Evolutionary conservation across 1,140 invertebrate genomes (phyloP).

Genomic region (Marisa cornuarietis): DNA sequence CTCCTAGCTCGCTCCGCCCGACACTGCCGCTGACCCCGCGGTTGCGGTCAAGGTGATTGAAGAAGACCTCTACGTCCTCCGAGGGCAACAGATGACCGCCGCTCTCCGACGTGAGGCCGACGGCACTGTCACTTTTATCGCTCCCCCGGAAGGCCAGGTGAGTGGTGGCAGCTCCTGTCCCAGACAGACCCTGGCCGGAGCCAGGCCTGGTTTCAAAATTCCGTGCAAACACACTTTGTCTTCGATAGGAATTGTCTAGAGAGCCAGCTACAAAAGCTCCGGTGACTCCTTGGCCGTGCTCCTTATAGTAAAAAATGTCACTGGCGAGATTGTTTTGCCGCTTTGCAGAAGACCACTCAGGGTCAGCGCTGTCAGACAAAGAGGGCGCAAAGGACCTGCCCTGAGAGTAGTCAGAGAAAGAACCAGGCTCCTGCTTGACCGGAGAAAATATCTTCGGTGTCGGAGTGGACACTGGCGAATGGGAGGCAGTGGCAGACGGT

Average conservation of each 20-base stretch:
- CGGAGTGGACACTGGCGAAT: not conserved
- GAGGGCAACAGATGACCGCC: conserved; percentile 48
- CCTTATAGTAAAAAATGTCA: not conserved
- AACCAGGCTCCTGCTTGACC: not conserved
- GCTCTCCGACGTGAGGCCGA: conserved; percentile 25
- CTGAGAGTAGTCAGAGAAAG: not conserved
- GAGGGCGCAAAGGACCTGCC: not conserved
- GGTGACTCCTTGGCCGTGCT: not conserved
- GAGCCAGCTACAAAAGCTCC: not conserved
- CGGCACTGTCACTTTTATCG: conserved; percentile 6
- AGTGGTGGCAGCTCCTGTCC: not conserved
- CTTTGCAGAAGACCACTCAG: not conserved
- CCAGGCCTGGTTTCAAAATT: not conserved
- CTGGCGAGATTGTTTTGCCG: not conserved
- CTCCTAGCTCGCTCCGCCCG: not conserved
- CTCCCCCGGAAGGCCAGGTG: not conserved
- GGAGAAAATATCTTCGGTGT: not conserved
- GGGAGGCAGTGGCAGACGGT: not conserved
- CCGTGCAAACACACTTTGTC: not conserved
- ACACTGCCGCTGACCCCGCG: not conserved
- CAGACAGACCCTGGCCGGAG: not conserved
- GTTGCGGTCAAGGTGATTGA: conserved; percentile 52
- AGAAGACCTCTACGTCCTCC: conserved; percentile 58
- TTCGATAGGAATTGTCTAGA: not conserved
- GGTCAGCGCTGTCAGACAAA: not conserved